phyloP scores from a whole-genome alignment of 2,888 invertebrate species.

The Pseudococcus viburni region DNA sequence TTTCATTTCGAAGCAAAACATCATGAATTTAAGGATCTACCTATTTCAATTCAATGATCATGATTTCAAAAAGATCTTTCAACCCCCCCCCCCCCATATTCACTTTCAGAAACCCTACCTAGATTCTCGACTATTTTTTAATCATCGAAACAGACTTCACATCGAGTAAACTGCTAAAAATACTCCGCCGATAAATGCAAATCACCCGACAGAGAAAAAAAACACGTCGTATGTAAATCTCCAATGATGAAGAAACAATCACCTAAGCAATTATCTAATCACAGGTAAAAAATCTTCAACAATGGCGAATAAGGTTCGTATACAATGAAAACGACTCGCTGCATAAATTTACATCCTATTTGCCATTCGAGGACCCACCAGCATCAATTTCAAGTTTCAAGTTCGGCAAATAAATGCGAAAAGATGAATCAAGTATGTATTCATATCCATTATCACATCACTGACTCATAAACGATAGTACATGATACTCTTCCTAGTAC shows the following conservation, averaged over 20 bases:
- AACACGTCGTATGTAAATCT: background rate
- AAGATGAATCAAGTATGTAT: background rate
- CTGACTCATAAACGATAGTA: background rate
- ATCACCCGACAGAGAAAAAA: background rate
- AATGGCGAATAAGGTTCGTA: background rate
- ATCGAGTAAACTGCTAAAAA: background rate
- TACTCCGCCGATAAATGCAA: background rate
- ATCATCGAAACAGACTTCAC: no score
- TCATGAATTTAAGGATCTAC: no score
- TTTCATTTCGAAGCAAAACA: no score
- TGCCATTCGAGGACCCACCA: background rate
- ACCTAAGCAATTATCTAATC: background rate
- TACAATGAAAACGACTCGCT: background rate
- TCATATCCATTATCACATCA: background rate
- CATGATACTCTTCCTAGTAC: background rate
- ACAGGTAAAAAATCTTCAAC: background rate
- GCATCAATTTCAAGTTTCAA: background rate
- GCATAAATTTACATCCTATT: conserved; percentile 11
- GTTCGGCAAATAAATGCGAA: background rate
- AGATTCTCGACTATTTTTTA: no score
- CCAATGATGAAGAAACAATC: background rate
- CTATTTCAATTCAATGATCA: no score
- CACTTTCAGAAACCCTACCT: no score
- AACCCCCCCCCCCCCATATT: no score
- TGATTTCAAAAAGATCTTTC: no score